Evolutionary conservation across 2,888 invertebrate genomes (phyloP), one percentile per base, ranked within the genome.

Genomic region (Atherix ibis): DNA sequence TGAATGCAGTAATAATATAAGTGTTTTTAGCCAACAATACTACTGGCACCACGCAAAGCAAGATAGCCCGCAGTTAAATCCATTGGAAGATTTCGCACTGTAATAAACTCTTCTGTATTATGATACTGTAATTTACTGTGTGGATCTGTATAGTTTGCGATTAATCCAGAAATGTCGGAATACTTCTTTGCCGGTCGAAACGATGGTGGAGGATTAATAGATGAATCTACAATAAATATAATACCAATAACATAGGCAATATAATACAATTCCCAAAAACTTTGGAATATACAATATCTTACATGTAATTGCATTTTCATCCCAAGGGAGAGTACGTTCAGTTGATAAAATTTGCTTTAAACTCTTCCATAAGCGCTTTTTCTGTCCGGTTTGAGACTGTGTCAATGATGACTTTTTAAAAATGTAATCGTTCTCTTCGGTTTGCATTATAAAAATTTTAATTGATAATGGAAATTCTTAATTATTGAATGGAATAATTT

Each of bases 101-200:
- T 81, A 3, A 77, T 67, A 64, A 84, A 92, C 56, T 94, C 94
- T 46, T 91, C 89, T 27, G 77, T 69, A 55, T 80, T 83, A 31
- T 84, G 76, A 55, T 77, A 94, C 43, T 78, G 71, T 5, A 94
- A 64, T 53, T 89, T 85, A 1, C 85, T 88, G 53, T 87, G 85
- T 4, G 92, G 84, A 63, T 92, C 91, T 43, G 82, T 80, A 50
- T 92, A 94, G 10, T 79, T 79, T 16, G 89, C 82, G 27, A 78
- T 76, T 19, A 91, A 59, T 0, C 91, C 91, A 35, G 88, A 88
- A 41, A 92, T 76, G 53, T 92, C 92, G 0, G 91, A 92, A 58
- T 92, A 92, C 50, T 91, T 92, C 52, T 89, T 89, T 0, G 84
- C 76, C 4, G 92, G 92, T 52, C 76, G 77, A 52, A 91, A 83